Evolutionary conservation across 2,113 vertebrate genomes (phyloP).

Genomic region (Isichthys henryi): DNA sequence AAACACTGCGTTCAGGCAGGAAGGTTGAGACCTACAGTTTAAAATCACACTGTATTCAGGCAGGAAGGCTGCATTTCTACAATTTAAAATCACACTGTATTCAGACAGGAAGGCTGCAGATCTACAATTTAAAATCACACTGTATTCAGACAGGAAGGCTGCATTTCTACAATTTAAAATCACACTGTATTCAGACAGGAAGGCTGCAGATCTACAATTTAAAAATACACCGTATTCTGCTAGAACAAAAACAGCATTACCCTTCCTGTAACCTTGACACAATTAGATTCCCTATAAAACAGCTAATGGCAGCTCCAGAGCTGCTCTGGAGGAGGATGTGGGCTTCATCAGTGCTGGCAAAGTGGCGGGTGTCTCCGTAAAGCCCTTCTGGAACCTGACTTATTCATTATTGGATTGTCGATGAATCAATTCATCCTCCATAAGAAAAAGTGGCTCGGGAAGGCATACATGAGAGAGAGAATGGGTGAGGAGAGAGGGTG

Average conservation of each 20-base stretch:
- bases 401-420: constrained; percentile 10
- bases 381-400: not conserved
- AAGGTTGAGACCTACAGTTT: no score
- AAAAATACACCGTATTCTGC: constrained; percentile 7
- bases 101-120: not conserved
- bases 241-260: constrained; percentile 28
- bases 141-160: not conserved
- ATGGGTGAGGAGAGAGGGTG: not conserved
- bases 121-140: not conserved
- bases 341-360: not conserved
- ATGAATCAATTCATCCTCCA: constrained; percentile 12
- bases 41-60: not conserved
- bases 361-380: not conserved
- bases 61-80: no score
- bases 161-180: not conserved
- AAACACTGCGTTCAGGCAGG: no score
- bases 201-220: not conserved
- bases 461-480: not conserved
- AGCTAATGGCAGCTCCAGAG: constrained; percentile 39
- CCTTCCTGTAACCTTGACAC: constrained; percentile 45
- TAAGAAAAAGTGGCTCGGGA: not conserved
- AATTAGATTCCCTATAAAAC: constrained; percentile 42
- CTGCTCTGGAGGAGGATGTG: not conserved
- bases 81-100: not conserved
- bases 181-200: not conserved